phyloP scores from a whole-genome alignment of 2,888 invertebrate genomes.

The Lottia scabra region DNA sequence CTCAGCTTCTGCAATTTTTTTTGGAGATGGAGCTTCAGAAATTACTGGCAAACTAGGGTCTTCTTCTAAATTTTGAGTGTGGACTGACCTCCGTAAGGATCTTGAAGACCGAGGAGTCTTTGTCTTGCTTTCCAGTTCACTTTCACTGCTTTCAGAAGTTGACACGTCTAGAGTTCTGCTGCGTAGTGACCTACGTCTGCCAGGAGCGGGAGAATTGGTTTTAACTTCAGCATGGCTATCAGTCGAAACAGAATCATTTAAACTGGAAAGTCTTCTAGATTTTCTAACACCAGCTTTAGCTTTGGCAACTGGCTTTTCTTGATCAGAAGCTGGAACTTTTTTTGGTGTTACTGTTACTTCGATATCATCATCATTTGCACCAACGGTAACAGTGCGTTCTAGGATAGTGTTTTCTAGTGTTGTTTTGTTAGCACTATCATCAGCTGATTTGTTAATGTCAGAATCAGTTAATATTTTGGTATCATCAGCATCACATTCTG shows the following conservation, averaged over 20 bases:
- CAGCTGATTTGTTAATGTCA: not conserved
- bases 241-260: not conserved
- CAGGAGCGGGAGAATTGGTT: no score
- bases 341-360: not conserved
- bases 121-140: not conserved
- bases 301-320: not conserved
- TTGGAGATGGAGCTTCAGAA: no score
- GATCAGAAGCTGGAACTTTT: not conserved
- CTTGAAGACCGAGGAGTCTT: conserved; percentile 3
- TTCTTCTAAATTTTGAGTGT: no score
- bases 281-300: not conserved
- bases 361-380: not conserved
- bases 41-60: no score
- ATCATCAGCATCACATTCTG: no score
- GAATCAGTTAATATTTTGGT: no score
- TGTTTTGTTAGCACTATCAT: not conserved
- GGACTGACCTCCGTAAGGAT: not conserved
- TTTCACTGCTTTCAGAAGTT: conserved; percentile 1
- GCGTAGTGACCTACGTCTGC: not conserved
- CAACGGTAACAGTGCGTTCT: not conserved
- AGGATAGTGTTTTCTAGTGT: not conserved
- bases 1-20: no score
- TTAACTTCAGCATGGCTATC: not conserved
- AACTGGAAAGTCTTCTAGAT: not conserved
- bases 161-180: not conserved